Conservation (phyloP, 2,888 invertebrate species). For the Dusona sp. region DNA sequence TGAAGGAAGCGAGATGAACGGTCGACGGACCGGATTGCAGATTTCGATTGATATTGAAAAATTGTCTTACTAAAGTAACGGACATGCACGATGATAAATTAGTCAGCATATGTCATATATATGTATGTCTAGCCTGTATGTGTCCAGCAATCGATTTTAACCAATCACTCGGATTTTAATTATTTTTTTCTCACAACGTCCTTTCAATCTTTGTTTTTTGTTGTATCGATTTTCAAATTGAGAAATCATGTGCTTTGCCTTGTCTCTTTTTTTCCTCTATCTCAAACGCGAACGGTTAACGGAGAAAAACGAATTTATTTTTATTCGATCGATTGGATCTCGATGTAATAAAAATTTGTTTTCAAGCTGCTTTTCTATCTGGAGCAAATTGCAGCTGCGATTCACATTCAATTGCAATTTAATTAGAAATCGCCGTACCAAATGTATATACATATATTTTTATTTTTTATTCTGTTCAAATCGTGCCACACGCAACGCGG, state of each 20-base stretch:
- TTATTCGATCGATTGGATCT: background rate
- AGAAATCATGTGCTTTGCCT: background rate
- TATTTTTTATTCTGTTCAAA: background rate
- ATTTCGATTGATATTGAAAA: constrained; percentile 58
- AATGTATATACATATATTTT: background rate
- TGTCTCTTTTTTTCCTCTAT: background rate
- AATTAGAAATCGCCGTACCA: background rate
- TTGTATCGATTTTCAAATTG: background rate
- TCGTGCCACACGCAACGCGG: constrained; percentile 12
- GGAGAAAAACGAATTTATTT: constrained; percentile 9
- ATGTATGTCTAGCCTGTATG: background rate
- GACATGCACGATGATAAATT: constrained; percentile 60
- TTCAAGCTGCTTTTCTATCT: background rate
- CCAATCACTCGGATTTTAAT: constrained; percentile 33
- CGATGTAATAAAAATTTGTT: constrained; percentile 6
- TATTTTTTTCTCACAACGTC: constrained; percentile 6
- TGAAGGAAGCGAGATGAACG: constrained; percentile 28
- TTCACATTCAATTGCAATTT: background rate
- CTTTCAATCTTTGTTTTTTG: constrained; percentile 3
- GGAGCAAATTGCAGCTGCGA: constrained; percentile 6
- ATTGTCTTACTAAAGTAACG: constrained; percentile 45
- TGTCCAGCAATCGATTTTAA: constrained; percentile 21
- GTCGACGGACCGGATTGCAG: constrained; percentile 46
- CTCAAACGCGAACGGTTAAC: background rate
- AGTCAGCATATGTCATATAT: constrained; percentile 54